phyloP scores from a whole-genome alignment of 2,888 invertebrate genomes.

The Xylota segnis region DNA sequence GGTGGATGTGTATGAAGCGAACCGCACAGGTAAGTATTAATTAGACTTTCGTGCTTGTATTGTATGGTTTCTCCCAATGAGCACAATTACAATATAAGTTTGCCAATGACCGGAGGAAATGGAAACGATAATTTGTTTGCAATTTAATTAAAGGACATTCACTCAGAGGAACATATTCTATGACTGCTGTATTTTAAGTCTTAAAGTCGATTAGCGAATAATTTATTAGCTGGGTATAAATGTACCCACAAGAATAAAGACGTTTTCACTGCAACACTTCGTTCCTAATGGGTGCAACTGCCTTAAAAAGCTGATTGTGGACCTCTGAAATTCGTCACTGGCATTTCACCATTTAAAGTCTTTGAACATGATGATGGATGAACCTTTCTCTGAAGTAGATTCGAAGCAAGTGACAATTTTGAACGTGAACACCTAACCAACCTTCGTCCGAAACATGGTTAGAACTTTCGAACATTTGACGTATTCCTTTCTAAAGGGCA shows the following conservation, averaged over 20 bases:
- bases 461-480: too few relatives aligned
- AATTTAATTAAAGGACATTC: slow-evolving; percentile 65
- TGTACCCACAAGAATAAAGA: neutral
- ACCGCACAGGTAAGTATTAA: slow-evolving; percentile 32
- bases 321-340: too few relatives aligned
- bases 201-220: neutral
- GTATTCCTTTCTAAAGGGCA: too few relatives aligned
- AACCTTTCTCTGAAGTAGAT: too few relatives aligned
- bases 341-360: too few relatives aligned
- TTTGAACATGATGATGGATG: too few relatives aligned
- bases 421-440: too few relatives aligned
- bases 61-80: slow-evolving; percentile 60
- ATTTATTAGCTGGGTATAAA: too few relatives aligned
- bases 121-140: slow-evolving; percentile 26
- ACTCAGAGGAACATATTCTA: neutral
- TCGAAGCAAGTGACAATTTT: too few relatives aligned
- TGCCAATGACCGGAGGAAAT: neutral
- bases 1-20: neutral
- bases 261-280: neutral
- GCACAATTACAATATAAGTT: slow-evolving; percentile 29
- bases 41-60: slow-evolving; percentile 39
- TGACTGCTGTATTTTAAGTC: neutral
- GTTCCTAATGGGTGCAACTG: too few relatives aligned
- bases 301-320: too few relatives aligned
- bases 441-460: too few relatives aligned